phyloP scores from a whole-genome alignment of 2,797 vertebrate genomes.

The Oreochromis mossambicus region DNA sequence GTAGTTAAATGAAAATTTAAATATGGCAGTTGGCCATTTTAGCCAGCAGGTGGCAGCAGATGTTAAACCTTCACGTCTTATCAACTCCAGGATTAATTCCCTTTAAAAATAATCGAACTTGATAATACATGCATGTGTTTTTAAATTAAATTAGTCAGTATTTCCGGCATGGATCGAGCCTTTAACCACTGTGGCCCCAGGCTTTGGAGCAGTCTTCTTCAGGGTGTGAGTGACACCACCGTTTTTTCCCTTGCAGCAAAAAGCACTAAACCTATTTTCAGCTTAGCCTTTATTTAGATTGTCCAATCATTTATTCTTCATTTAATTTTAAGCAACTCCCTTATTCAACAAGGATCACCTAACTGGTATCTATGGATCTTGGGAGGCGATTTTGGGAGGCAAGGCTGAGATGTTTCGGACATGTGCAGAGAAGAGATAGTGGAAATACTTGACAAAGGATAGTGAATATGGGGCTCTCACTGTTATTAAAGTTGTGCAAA shows the following conservation, averaged over 20 bases:
- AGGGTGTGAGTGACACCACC: background rate
- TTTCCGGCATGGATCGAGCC: background rate
- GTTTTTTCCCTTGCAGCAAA: background rate
- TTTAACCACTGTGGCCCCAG: background rate
- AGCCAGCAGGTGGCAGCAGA: slow-evolving; percentile 51
- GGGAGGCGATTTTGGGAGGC: background rate
- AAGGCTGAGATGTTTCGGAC: background rate
- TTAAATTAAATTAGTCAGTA: background rate
- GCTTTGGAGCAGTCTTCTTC: background rate
- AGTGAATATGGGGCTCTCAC: background rate
- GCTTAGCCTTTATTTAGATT: background rate
- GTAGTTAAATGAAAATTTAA: background rate
- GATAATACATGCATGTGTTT: background rate
- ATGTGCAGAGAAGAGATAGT: background rate
- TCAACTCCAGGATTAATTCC: background rate
- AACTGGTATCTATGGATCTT: background rate
- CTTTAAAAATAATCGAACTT: background rate
- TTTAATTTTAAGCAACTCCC: background rate
- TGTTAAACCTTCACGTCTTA: background rate
- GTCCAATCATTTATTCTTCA: background rate
- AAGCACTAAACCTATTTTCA: background rate
- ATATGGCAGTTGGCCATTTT: background rate
- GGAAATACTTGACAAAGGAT: background rate
- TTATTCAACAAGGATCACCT: background rate
- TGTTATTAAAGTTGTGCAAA: background rate